Evolutionary conservation across 2,888 invertebrate species (phyloP).

Genomic region (Tubulanus polymorphus): DNA sequence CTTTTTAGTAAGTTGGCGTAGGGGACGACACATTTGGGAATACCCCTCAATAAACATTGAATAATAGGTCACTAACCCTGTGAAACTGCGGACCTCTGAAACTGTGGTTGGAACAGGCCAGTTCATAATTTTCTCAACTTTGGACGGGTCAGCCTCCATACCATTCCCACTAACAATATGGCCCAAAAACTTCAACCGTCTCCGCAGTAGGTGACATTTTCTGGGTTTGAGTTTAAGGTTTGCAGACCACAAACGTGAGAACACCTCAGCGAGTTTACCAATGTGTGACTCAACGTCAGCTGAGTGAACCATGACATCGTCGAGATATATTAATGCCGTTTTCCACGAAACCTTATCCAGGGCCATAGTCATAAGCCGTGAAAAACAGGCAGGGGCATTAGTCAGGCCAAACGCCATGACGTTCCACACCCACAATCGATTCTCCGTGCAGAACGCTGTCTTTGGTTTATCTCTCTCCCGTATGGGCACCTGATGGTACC

Average conservation of each 20-base stretch:
- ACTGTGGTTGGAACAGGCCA: conserved; percentile 4
- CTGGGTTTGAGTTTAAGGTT: conserved; percentile 12
- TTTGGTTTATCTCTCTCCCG: not conserved
- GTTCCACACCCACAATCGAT: not conserved
- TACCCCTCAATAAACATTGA: conserved; percentile 3
- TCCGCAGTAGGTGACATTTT: conserved; percentile 10
- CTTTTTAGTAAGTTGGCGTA: conserved; percentile 4
- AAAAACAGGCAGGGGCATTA: not conserved
- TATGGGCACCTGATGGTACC: conserved; percentile 15
- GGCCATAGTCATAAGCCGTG: not conserved
- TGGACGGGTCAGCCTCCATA: conserved; percentile 3
- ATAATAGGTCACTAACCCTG: conserved; percentile 6
- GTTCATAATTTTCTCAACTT: not conserved
- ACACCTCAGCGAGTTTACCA: conserved; percentile 4
- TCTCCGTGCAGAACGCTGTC: conserved; percentile 3
- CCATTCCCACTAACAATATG: conserved; percentile 9
- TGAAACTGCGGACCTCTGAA: not conserved
- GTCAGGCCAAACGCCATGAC: conserved; percentile 3
- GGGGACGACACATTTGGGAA: conserved; percentile 1
- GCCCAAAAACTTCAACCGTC: conserved; percentile 10
- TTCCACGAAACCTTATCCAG: no score
- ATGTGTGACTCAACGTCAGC: not conserved
- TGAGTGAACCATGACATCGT: not conserved
- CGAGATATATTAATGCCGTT: conserved; percentile 1
- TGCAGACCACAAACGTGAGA: conserved; percentile 3